These are phyloP conservation scores for Esox niger DNA, from an alignment of 2,113 vertebrate species.

Conservation along the genomic window DNA sequence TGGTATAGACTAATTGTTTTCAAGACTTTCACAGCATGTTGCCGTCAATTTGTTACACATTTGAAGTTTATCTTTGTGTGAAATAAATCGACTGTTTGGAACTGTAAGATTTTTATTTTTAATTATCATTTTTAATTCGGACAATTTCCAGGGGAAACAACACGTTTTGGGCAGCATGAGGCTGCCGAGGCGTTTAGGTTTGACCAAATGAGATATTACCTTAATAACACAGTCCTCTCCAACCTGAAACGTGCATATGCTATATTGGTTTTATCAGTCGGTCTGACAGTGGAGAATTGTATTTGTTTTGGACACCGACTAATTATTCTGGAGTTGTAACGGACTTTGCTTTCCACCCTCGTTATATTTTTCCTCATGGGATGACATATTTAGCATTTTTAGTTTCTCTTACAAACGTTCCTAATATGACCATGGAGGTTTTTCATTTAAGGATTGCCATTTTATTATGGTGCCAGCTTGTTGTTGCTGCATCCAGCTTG, in stretches of 20 bases:
- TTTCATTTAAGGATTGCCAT: constrained; percentile 24
- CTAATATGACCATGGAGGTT: constrained; percentile 25
- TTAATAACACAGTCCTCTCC: constrained; percentile 12
- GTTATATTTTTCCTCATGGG: background rate
- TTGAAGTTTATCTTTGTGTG: background rate
- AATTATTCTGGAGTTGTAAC: background rate
- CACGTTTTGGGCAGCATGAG: constrained; percentile 14
- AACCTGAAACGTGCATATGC: background rate
- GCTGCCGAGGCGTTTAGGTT: no score
- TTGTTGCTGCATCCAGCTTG: constrained; percentile 59
- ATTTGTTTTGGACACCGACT: background rate
- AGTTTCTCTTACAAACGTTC: background rate
- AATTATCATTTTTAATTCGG: background rate
- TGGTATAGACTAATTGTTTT: constrained; percentile 8
- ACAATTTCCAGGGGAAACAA: constrained; percentile 8
- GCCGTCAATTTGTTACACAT: background rate
- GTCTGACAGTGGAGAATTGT: background rate
- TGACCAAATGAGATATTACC: background rate
- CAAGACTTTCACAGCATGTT: background rate
- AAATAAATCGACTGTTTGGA: background rate
- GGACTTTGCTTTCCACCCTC: background rate
- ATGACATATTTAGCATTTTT: constrained; percentile 1
- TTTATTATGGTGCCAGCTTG: constrained; percentile 64
- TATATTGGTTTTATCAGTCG: constrained; percentile 10
- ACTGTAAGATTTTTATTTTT: background rate